Evolutionary conservation across 2,888 invertebrate species (phyloP), one percentile per base, ranked within the genome.

Genomic region (Drosophila mimetica): DNA sequence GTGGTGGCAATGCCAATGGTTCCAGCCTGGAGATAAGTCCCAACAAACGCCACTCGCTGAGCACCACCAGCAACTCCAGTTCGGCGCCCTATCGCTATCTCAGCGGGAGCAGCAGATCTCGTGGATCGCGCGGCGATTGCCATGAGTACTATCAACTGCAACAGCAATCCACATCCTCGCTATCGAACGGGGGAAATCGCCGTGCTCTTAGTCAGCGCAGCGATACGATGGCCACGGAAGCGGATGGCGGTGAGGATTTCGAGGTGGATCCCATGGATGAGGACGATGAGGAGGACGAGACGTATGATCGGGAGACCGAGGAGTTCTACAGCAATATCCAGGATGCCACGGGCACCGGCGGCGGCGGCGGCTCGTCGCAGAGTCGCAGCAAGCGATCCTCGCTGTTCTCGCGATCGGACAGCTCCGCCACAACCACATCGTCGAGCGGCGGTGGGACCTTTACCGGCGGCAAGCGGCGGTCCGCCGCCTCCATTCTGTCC

Each of bases 391-490:
- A 91, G 63, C 89, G 91, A 4, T 91, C 91, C 7, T 91, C 91
- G 8, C 74, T 91, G 5, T 91, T 92, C 76, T 91, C 92, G 2
- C 91, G 92, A 32, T 92, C 92, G 53, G 92, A 92, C 66, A 92
- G 92, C 53, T 92, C 92, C 36, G 91, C 91, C 11, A 91, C 92
- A 1, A 92, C 91, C 2, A 90, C 91, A 0, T 92, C 91, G 2
- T 91, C 91, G 1, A 90, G 90, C 59, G 91, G 90, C 20, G 87
- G 86, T 20, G 88, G 90, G 51, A 90, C 92, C 7, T 91, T 90
- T 46, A 91, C 91, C n/a, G 67, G 67, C 11, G 67, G 83, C 32
- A 91, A 92, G 32, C 84, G 91, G 0, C 84, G 92, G n/a, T 92
- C 92, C 2, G 90, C 90, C 0, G 89, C 92, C 36, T 92, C 92